Evolutionary conservation across 2,797 vertebrate genomes (phyloP), one percentile per base, ranked within the genome.

Genomic region (Silurus lanzhouensis): DNA sequence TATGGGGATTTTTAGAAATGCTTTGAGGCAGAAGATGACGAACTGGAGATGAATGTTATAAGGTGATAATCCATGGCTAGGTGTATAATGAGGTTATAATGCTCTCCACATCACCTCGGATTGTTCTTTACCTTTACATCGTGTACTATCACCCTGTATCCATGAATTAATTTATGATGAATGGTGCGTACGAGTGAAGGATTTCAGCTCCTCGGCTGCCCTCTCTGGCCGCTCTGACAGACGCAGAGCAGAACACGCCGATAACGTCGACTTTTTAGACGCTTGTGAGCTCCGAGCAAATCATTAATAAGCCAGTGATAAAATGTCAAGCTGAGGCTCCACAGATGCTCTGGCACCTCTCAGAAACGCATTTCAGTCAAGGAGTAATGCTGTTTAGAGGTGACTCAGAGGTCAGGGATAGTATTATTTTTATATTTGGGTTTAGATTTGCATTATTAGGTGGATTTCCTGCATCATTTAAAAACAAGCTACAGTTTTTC

Each of bases 281-380:
- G 81, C 68, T 58, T 0, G 13, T 66, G 48, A 75, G 81, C 72
- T 72, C 66, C 5, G 74, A 84, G 79, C 82, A 77, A 91, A 91
- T 89, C 86, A 89, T 90, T 90, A 90, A 91, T 90, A 91, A 90
- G 68, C 74, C 70, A 64, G 75, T n/a, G 87, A 90, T 90, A 88
- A 88, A 88, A 78, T 61, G 89, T 84, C 48, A 20, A 82, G 70
- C 70, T 85, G 87, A 90, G 83, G 80, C 70, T 88, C 64, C 44
- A 67, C 85, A 88, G 86, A 89, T 79, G 31, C 61, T 63, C 72
- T 81, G 82, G 66, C 58, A 76, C 76, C 81, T 84, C 87, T 76
- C 83, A 55, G 48, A 81, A 27, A 31, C 15, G 46, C 31, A 64
- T 71, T 80, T 76, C 17, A 67, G 22, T 67, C 63, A 17, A 48